Conservation (phyloP, 2,797 vertebrate species). For the Micropoecilia bifurca region DNA sequence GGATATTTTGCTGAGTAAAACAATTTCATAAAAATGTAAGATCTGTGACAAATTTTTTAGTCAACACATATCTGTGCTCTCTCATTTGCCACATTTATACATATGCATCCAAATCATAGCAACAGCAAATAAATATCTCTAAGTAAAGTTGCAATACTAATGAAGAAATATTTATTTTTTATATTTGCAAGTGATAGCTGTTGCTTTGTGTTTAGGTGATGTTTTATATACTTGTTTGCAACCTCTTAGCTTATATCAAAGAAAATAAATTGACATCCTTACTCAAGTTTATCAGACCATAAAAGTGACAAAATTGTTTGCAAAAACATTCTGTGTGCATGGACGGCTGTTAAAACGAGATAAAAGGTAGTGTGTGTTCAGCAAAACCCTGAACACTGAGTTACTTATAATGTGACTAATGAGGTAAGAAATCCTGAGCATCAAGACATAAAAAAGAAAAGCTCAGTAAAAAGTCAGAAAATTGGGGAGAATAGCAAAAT, state of each 20-base stretch:
- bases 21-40: neutral
- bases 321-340: neutral
- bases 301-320: neutral
- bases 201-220: neutral
- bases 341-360: neutral
- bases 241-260: neutral
- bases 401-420: neutral
- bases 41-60: neutral
- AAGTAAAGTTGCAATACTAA: neutral
- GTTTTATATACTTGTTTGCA: neutral
- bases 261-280: neutral
- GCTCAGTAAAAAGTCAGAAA: neutral
- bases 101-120: neutral
- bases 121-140: neutral
- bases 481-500: neutral
- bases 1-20: neutral
- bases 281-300: neutral
- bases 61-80: neutral
- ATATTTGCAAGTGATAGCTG: neutral
- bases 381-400: neutral
- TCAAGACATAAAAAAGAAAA: neutral
- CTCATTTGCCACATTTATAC: neutral
- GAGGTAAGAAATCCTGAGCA: constrained; percentile 1
- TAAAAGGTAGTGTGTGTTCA: neutral
- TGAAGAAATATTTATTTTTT: neutral